phyloP scores from a whole-genome alignment of 2,888 invertebrate species.

The Cylloceria caligata region DNA sequence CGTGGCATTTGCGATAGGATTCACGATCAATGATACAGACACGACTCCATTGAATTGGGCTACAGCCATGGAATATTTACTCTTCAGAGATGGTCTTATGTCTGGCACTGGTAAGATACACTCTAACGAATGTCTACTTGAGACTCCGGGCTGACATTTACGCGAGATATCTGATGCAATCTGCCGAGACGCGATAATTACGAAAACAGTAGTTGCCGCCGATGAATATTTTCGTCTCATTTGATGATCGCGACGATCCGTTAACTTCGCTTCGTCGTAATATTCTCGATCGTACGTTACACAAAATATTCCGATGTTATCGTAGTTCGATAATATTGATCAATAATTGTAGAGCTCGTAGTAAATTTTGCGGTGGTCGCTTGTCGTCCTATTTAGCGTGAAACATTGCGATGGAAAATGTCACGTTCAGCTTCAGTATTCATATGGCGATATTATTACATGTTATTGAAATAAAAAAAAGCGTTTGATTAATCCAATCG shows the following conservation, averaged over 20 bases:
- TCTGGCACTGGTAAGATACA: constrained; percentile 90
- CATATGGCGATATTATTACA: constrained; percentile 1
- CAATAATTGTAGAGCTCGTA: neutral
- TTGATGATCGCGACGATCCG: neutral
- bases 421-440: neutral
- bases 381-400: neutral
- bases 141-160: neutral
- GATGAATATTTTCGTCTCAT: neutral
- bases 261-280: neutral
- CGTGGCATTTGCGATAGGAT: constrained; percentile 92
- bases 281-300: neutral
- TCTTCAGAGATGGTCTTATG: constrained; percentile 95
- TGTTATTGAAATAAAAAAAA: neutral
- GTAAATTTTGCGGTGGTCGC: neutral
- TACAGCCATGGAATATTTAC: constrained; percentile 95
- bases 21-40: constrained; percentile 93
- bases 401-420: neutral
- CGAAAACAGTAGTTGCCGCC: neutral
- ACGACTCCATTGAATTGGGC: constrained; percentile 96
- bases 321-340: neutral
- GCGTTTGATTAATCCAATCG: neutral
- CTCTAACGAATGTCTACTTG: neutral
- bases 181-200: neutral
- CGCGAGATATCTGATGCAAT: neutral
- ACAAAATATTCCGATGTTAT: neutral